A percentile compares a stretch with the other conserved stretches of the same genome.
These are phyloP conservation scores for Hylaeus anthracinus DNA, from an alignment of 1,140 invertebrate species.

Conservation along the genomic window DNA sequence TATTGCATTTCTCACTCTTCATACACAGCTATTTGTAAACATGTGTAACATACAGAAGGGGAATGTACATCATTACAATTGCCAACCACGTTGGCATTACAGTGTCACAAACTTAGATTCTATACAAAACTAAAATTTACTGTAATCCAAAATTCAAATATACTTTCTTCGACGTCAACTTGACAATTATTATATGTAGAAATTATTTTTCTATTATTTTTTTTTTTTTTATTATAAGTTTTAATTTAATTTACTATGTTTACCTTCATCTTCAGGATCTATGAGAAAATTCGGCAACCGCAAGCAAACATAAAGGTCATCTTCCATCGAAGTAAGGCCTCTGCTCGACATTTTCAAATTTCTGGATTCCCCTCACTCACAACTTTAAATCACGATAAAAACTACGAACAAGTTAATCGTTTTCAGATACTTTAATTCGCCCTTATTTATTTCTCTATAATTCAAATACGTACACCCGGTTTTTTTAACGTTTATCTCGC, in stretches of 20 bases:
- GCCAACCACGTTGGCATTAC: no score
- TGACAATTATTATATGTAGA: background rate
- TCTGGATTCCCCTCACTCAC: background rate
- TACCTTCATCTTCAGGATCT: slow-evolving; percentile 71
- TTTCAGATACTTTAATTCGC: background rate
- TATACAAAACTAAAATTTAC: no score
- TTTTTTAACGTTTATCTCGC: background rate
- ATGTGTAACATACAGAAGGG: no score
- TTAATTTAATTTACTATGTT: slow-evolving; percentile 14
- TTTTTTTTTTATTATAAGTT: no score
- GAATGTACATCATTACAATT: no score
- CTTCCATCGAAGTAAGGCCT: slow-evolving; percentile 70
- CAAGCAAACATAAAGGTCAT: slow-evolving; percentile 63
- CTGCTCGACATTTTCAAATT: slow-evolving; percentile 74
- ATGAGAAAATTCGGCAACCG: slow-evolving; percentile 70
- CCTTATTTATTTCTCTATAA: background rate
- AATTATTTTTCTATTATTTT: no score
- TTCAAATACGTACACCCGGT: background rate
- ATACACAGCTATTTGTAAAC: no score
- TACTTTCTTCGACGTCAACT: background rate
- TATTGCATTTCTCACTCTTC: no score
- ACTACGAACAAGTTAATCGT: background rate
- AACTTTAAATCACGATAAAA: slow-evolving; percentile 5
- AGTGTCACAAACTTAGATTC: no score
- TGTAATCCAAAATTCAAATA: background rate